Evolutionary conservation across 2,888 invertebrate species (phyloP), one percentile per base, ranked within the genome.

Genomic region (Plagodis pulveraria): DNA sequence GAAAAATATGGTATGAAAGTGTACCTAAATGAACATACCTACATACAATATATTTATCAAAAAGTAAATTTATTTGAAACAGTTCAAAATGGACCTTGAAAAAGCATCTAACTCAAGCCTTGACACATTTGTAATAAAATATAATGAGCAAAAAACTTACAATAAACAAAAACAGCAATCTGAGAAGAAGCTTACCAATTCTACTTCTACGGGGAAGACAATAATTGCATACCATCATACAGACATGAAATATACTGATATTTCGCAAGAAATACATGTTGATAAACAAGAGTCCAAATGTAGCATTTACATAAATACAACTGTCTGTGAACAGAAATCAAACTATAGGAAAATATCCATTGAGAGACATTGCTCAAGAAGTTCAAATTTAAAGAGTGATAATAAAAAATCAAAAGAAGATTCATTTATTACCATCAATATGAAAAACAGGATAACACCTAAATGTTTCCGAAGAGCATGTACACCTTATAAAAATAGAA

Each of bases 291-390:
- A 58, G 4, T 58, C 58, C 22, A 34, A 64, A 56, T 68, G 61
- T 43, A 56, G 66, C 6, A 64, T 65, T 9, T 68, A 68, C 47
- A 50, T 68, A 40, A 68, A 65, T 8, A 65, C 65, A 9, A 68
- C 55, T 5, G 43, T 65, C 6, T 68, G 62, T 46, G 50, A 47
- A 45, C 52, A 58, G 45, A 47, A 55, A 38, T 57, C 46, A 2
- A 58, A 12, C 35, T 10, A 41, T 33, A 60, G 35, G 7, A 54
- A 38, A 22, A 58, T 44, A 8, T 11, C 38, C 41, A 6, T 36
- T 8, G n/a, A 9, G 22, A 52, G 45, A 52, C 53, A 35, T 32
- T 41, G 46, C 12, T 34, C 44, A 12, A 49, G 6, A 44, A 11
- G 35, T 42, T 46, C n/a, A 11, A 32, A 43, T 12, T n/a, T 22